phyloP scores from a whole-genome alignment of 2,113 vertebrate species.

The Prunella himalayana region DNA sequence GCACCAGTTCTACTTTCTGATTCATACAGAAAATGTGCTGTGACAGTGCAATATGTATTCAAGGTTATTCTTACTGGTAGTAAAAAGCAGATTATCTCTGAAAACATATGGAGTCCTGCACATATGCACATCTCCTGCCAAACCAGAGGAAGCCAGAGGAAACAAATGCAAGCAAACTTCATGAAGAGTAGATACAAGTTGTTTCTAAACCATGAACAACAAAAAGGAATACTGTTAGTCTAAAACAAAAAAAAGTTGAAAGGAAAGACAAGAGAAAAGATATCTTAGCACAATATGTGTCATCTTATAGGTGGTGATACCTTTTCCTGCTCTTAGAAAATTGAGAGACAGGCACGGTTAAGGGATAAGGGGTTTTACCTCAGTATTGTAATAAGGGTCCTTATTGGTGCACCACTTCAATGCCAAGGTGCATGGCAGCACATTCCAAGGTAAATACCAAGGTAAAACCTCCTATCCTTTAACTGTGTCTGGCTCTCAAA shows the following conservation, averaged over 20 bases:
- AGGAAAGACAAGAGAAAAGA: neutral
- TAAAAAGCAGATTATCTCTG: constrained; percentile 56
- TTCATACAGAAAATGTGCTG: constrained; percentile 33
- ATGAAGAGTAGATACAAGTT: neutral
- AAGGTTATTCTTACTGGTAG: constrained; percentile 62
- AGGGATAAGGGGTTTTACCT: neutral
- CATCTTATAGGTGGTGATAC: neutral
- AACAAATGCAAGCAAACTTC: neutral
- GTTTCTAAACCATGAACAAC: neutral
- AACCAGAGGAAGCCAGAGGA: neutral
- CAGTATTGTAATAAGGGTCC: neutral
- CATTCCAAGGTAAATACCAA: neutral
- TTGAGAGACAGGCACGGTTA: neutral
- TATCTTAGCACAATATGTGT: neutral
- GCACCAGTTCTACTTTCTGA: constrained; percentile 22
- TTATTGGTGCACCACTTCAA: neutral
- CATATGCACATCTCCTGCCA: neutral
- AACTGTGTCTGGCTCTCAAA: neutral
- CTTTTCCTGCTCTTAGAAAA: neutral
- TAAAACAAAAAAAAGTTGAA: neutral
- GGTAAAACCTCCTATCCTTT: neutral
- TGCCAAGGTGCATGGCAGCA: rapidly evolving
- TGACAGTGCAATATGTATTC: constrained; percentile 54
- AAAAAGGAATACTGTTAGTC: neutral
- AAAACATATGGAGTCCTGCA: constrained; percentile 24